Percentiles rank a stretch among this genome's conserved stretches.
These are phyloP conservation scores for Shinisaurus crocodilurus DNA, from an alignment of 2,113 vertebrate genomes.

Conservation along the genomic window DNA sequence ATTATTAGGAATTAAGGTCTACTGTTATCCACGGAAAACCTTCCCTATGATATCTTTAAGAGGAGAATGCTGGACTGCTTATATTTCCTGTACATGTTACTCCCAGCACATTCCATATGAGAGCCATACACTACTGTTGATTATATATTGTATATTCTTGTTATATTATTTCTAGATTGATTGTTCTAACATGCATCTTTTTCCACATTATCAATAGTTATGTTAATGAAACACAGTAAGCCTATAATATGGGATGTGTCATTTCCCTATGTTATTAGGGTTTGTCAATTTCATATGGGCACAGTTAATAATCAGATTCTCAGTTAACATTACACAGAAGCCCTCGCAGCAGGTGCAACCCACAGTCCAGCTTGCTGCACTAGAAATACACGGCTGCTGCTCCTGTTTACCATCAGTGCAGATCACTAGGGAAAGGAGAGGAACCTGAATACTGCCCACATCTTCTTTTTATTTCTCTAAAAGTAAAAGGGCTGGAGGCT, in stretches of 20 bases:
- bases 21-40: not conserved
- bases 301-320: not conserved
- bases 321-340: not conserved
- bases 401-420: not conserved
- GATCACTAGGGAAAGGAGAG: not conserved
- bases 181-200: not conserved
- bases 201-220: not conserved
- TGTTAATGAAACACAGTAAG: not conserved
- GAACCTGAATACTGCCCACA: not conserved
- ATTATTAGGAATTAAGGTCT: not conserved
- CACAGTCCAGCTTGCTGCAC: not conserved
- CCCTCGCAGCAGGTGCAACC: not conserved
- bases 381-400: too few species aligned
- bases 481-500: not conserved
- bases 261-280: not conserved
- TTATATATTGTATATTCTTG: not conserved
- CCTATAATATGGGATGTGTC: not conserved
- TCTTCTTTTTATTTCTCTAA: not conserved
- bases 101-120: not conserved
- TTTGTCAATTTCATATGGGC: not conserved
- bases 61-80: not conserved
- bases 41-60: not conserved
- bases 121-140: not conserved
- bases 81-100: not conserved
- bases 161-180: not conserved